Evolutionary conservation across 2,113 vertebrate genomes (phyloP), one percentile per base, ranked within the genome.

Genomic region (Amphilophus citrinellus): DNA sequence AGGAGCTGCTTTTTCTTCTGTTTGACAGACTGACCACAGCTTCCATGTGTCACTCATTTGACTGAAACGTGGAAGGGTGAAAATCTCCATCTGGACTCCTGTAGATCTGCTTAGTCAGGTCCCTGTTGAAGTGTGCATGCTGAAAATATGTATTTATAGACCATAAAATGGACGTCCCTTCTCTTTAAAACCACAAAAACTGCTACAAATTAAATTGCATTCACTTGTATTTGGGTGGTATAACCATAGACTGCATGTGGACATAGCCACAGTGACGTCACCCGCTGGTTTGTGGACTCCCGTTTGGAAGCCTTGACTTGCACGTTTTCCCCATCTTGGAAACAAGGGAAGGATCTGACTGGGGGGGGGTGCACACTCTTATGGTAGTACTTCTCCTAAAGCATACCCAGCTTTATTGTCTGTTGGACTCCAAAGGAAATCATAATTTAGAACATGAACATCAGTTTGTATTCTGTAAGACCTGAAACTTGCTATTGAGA

Each of bases 31-130:
- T 76, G 68, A 22, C 44, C 32, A 4, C 15, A 6, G 62, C 68
- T 83, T n/a, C 37, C 61, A 44, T 44, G 32, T 79, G 63, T 39
- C 47, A 61, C 7, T 86, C 32, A 7, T 63, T 42, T 65, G 10
- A 37, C 42, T 32, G 32, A 7, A 3, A 84, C 79, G 13, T 30
- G 18, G 56, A 37, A 85, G 17, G 42, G 56, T 79, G 30, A 76
- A 66, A 18, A 9, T 84, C 60, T 50, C n/a, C 11, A 4, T 37
- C 35, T 30, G 22, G 39, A 79, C 10, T 47, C 17, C n/a, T 30
- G 79, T 6, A 73, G 57, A 59, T 61, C 37, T 79, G 79, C 66
- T 80, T 73, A 84, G 32, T 87, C 77, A 27, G 30, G 6, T 39
- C 35, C 1, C 15, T 85, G 6, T n/a, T 80, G 10, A 42, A 35